Evolutionary conservation across 2,113 vertebrate species (phyloP).

Genomic region (Scomber scombrus): DNA sequence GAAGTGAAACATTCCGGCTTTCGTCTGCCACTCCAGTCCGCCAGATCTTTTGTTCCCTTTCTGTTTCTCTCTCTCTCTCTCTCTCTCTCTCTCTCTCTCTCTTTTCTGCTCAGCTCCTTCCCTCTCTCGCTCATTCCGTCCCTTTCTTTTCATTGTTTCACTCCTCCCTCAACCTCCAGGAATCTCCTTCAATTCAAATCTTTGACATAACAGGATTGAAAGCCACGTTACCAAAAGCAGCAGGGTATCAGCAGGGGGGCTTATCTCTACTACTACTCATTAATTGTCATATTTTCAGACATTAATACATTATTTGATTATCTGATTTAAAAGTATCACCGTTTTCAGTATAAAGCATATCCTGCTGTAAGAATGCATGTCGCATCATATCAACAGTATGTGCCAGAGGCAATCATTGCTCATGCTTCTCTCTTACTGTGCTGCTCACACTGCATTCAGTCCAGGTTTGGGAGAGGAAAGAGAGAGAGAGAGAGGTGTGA

Average conservation of each 20-base stretch:
- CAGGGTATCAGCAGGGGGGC: neutral
- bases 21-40: conserved; percentile 61
- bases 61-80: conserved; percentile 1
- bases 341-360: neutral
- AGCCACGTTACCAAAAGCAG: neutral
- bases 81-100: neutral
- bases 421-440: conserved; percentile 35
- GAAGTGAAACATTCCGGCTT: conserved; percentile 72
- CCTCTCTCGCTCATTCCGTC: neutral
- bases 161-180: neutral
- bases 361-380: conserved; percentile 11
- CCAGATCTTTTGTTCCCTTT: conserved; percentile 36
- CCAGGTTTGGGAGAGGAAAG: conserved; percentile 20
- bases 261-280: neutral
- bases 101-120: neutral
- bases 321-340: neutral
- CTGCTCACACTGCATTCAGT: conserved; percentile 55
- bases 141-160: neutral
- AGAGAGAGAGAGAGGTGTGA: conserved; percentile 6
- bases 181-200: neutral
- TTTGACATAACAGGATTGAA: neutral
- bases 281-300: neutral
- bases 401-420: neutral
- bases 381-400: conserved; percentile 50
- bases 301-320: neutral